phyloP scores from a whole-genome alignment of 2,797 vertebrate species.

The Poecilia velifera region DNA sequence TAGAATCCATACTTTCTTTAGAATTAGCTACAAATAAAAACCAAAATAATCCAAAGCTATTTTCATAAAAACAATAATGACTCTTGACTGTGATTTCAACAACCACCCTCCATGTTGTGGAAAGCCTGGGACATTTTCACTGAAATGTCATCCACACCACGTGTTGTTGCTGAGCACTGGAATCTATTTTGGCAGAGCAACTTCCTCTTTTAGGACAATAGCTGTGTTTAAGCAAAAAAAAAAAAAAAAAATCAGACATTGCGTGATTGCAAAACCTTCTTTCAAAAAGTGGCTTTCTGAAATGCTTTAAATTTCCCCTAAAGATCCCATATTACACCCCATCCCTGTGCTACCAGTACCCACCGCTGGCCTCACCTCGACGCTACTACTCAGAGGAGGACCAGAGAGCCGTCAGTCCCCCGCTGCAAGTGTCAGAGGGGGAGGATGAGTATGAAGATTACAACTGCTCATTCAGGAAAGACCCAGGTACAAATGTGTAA shows the following conservation, averaged over 20 bases:
- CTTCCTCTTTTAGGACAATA: slow-evolving; percentile 79
- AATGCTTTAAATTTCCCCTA: slow-evolving; percentile 35
- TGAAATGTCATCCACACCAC: slow-evolving; percentile 44
- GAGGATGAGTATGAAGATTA: slow-evolving; percentile 84
- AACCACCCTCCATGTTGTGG: slow-evolving; percentile 12
- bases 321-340: slow-evolving; percentile 88
- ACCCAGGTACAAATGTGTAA: slow-evolving; percentile 81
- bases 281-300: neutral
- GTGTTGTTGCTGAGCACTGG: slow-evolving; percentile 33
- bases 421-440: slow-evolving; percentile 92
- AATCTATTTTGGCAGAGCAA: slow-evolving; percentile 61
- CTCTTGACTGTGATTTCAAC: neutral
- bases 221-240: slow-evolving; percentile 47
- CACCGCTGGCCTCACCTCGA: slow-evolving; percentile 73
- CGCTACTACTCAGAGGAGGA: slow-evolving; percentile 92
- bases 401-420: slow-evolving; percentile 82
- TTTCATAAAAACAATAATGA: neutral
- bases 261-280: slow-evolving; percentile 26
- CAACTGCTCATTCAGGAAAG: slow-evolving; percentile 82
- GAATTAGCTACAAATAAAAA: neutral
- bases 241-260: slow-evolving; percentile 36
- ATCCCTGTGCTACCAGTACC: slow-evolving; percentile 82
- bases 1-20: neutral
- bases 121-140: slow-evolving; percentile 45
- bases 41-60: neutral